Base-by-base conservation (phyloP, 1,140 invertebrate genomes). In the Eupristina koningsbergeri region DNA sequence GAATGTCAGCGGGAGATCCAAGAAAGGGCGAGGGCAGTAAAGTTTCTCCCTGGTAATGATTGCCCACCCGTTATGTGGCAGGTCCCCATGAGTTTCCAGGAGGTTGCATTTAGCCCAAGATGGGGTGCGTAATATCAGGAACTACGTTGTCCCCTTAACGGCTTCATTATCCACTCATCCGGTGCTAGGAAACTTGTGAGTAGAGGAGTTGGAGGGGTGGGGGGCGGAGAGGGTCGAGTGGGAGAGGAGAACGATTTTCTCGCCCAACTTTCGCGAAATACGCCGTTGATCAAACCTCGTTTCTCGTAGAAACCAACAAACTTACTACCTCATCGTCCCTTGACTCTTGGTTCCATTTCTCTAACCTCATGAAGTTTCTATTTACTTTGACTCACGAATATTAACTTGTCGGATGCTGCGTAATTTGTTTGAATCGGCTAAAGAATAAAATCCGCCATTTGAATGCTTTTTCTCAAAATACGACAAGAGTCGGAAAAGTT, bases 161-260 rank as follows among this genome's bases (percentile, higher is more conserved):
- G 83, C 86, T 87, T 87, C 86, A 87, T 88, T 88, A 87, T 85
- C 86, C 85, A 87, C 85, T 86, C 85, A 88, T 86, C 85, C 86
- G 39, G 34, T 19, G 36, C 45, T 41, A 3, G 53, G 39, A 76
- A 73, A 64, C 73, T 82, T 76, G 73, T 29, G 47, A 63, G 36
- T 34, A n/a, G 8, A 5, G n/a, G 47, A 11, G 45, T n/a, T n/a
- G n/a, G n/a, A n/a, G n/a, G n/a, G n/a, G n/a, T n/a, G n/a, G n/a
- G n/a, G n/a, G n/a, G n/a, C n/a, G n/a, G n/a, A n/a, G n/a, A n/a
- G n/a, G n/a, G n/a, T n/a, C n/a, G n/a, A n/a, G n/a, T n/a, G n/a
- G 6, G 31, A 9, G 31, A 39, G 31, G 15, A 50, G 73, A 31
- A 67, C 64, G 50, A 83, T 73, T 78, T 78, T 78, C 81, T 26